Evolutionary conservation across 2,113 vertebrate genomes (phyloP), one percentile per base, ranked within the genome.

Genomic region (Anhinga rufa): DNA sequence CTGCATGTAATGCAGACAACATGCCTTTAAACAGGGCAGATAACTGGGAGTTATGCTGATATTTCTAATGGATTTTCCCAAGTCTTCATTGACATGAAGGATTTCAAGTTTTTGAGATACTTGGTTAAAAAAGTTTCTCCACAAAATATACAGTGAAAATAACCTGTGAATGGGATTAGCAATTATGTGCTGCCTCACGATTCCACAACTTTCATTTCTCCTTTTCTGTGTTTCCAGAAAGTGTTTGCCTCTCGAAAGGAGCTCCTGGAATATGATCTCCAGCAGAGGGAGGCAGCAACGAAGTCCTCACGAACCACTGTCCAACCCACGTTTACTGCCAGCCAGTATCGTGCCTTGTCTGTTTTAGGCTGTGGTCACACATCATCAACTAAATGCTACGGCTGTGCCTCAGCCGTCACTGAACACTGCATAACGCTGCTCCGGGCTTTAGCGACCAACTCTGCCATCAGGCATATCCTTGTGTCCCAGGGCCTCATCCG

Each of bases 241-340:
- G 99, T 99, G 18, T 99, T 99, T 92, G 99, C 99, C n/a, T 99
- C 99, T 4, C 99, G 99, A 21, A 99, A 99, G 97, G 99, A 99
- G 78, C 98, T 99, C 54, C 96, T 99, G 92, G 99, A 99, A 79
- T 99, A 99, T 4, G 99, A 99, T 90, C 98, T 99, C 26, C 99
- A 99, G 94, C 99, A 99, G 95, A 98, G 99, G 42, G 99, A 99
- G 88, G 99, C 99, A 0, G 99, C 99, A 65, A 99, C 99, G 2
- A 99, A 99, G 88, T 99, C 99, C 0, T 99, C 99, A 0, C 98
- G 99, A 42, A 98, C 98, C 75, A 98, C 98, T 0, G 98, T 97
- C 75, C 99, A 99, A 93, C 99, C 99, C 92, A 99, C 99, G 0
- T 98, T 99, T 94, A 99, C 99, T 0, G 99, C 99, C 98, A 99